Evolutionary conservation across 2,888 invertebrate genomes (phyloP).

Genomic region (Coecobrya sp.): DNA sequence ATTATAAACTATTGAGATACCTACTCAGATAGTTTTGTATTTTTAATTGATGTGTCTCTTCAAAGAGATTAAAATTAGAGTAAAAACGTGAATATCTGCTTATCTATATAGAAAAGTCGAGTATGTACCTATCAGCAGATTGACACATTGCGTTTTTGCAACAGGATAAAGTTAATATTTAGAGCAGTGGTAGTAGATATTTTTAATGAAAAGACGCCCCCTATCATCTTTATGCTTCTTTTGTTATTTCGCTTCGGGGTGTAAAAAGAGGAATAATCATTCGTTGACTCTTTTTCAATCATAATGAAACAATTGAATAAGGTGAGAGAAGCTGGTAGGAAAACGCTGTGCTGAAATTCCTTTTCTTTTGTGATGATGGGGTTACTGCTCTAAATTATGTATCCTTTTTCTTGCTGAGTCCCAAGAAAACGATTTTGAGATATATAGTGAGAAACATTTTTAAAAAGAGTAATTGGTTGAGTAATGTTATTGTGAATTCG

Average conservation of each 20-base stretch:
- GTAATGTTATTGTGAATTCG: conserved; percentile 31
- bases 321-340: background rate
- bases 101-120: too few relatives aligned
- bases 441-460: background rate
- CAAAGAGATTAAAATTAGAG: background rate
- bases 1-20: conserved; percentile 27
- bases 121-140: conserved; percentile 25
- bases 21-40: conserved; percentile 32
- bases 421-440: background rate
- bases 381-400: background rate
- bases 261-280: background rate
- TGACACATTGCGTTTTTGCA: background rate
- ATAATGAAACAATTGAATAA: conserved; percentile 18
- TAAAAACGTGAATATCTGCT: background rate
- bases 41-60: background rate
- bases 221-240: background rate
- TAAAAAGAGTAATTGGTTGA: background rate
- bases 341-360: background rate
- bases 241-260: background rate
- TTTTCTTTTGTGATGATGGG: background rate
- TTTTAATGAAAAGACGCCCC: conserved; percentile 10
- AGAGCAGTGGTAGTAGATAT: conserved; percentile 18
- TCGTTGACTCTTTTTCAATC: conserved; percentile 36
- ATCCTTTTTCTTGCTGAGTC: background rate
- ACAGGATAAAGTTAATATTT: conserved; percentile 10